A percentile compares a stretch with the other conserved stretches of the same genome.
These are phyloP conservation scores for Parazoanthus atlanticus DNA, from an alignment of 92 coral and sea anemone species.

Conservation along the genomic window DNA sequence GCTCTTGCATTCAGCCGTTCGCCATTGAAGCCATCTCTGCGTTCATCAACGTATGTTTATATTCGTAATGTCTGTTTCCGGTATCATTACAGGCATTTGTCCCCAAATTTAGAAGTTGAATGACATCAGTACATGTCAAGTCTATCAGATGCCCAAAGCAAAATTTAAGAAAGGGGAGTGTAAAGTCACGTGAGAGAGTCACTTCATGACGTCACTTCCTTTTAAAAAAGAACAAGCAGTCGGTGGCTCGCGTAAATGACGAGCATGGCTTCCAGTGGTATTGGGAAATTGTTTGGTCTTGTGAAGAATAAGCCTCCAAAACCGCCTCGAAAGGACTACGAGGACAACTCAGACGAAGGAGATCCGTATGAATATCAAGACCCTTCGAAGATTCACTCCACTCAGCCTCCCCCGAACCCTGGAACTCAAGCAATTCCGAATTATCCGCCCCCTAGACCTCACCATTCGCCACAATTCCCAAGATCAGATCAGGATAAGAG, in stretches of 20 bases:
- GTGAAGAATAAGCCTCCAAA: constrained; percentile 75
- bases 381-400: constrained; percentile 78
- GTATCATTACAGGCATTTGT: constrained; percentile 10
- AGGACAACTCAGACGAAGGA: constrained; percentile 53
- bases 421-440: constrained; percentile 74
- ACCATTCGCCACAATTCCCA: constrained; percentile 78
- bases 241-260: constrained; percentile 56
- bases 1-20: neutral
- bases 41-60: neutral
- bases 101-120: constrained; percentile 41
- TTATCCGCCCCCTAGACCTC: constrained; percentile 99
- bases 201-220: constrained; percentile 66
- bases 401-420: constrained; percentile 64
- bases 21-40: neutral
- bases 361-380: constrained; percentile 76
- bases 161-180: constrained; percentile 1
- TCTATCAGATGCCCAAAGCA: constrained; percentile 16
- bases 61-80: constrained; percentile 3
- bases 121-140: neutral
- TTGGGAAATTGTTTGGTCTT: constrained; percentile 78
- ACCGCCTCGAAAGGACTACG: constrained; percentile 80
- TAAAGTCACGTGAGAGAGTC: constrained; percentile 44
- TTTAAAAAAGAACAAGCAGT: constrained; percentile 50
- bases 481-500: constrained; percentile 60
- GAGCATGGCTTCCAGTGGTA: constrained; percentile 50